phyloP scores from a whole-genome alignment of 2,113 vertebrate genomes.

The Thalassarche chlororhynchos region DNA sequence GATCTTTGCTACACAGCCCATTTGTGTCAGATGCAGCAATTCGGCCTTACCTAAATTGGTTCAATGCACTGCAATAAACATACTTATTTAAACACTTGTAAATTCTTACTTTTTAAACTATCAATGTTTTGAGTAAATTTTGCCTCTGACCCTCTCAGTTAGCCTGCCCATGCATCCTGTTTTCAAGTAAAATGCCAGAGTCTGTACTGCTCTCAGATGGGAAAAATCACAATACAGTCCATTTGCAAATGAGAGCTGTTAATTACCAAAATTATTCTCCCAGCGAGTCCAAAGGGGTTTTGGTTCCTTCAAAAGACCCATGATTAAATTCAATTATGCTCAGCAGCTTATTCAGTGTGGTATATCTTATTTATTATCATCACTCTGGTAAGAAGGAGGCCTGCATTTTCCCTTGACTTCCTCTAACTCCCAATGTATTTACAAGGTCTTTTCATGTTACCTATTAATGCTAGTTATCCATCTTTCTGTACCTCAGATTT shows the following conservation, averaged over 20 bases:
- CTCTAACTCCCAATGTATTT: background rate
- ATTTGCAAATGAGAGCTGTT: background rate
- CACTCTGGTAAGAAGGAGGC: background rate
- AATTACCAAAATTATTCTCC: background rate
- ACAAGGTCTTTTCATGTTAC: background rate
- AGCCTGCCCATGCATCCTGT: background rate
- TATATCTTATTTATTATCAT: background rate
- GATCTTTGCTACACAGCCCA: background rate
- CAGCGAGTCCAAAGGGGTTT: background rate
- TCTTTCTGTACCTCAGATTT: background rate
- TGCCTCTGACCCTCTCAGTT: background rate
- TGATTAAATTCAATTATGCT: background rate
- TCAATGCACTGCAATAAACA: background rate
- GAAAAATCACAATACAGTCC: background rate
- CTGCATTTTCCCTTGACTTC: background rate
- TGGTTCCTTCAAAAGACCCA: background rate
- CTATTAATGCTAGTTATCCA: background rate
- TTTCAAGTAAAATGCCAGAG: background rate
- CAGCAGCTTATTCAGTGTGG: background rate
- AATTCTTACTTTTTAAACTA: background rate
- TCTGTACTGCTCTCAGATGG: background rate
- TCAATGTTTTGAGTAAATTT: background rate
- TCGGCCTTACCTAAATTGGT: background rate
- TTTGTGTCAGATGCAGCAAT: background rate
- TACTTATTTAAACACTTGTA: rapidly evolving